A percentile compares a stretch with the other conserved stretches of the same genome.
These are phyloP conservation scores for Danionella dracula DNA, from an alignment of 2,797 vertebrate species.

Conservation along the genomic window DNA sequence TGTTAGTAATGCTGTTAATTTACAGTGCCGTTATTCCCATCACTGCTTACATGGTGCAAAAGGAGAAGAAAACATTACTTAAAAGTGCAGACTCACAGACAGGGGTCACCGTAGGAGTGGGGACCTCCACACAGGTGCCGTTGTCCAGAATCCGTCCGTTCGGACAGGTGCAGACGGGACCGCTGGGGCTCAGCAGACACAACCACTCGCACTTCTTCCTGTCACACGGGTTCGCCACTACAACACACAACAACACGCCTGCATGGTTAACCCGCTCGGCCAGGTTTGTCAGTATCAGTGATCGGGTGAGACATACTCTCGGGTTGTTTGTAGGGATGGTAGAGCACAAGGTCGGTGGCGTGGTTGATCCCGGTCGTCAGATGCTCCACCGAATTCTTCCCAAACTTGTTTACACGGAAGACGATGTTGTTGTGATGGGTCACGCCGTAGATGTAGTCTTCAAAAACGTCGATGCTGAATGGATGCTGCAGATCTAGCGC, in stretches of 20 bases:
- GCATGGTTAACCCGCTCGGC: too few species aligned
- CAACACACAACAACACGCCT: background rate
- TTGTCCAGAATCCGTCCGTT: slow-evolving; percentile 88
- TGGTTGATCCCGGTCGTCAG: slow-evolving; percentile 90
- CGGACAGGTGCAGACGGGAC: slow-evolving; percentile 91
- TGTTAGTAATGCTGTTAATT: too few species aligned
- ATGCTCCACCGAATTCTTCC: slow-evolving; percentile 79
- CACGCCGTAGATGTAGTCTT: slow-evolving; percentile 93
- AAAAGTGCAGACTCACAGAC: slow-evolving; percentile 72
- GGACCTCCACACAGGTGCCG: slow-evolving; percentile 82
- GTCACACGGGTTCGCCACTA: slow-evolving; percentile 93
- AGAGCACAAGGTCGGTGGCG: slow-evolving; percentile 84
- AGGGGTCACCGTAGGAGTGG: slow-evolving; percentile 77
- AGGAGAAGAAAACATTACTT: too few species aligned
- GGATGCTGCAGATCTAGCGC: slow-evolving; percentile 83
- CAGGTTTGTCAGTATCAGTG: too few species aligned
- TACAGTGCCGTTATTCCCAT: too few species aligned
- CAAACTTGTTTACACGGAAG: slow-evolving; percentile 94
- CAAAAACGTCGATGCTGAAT: slow-evolving; percentile 94
- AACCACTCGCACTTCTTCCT: slow-evolving; percentile 96
- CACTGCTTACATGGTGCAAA: too few species aligned
- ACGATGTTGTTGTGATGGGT: slow-evolving; percentile 92
- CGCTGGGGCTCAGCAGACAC: slow-evolving; percentile 90
- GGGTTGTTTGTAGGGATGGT: slow-evolving; percentile 91
- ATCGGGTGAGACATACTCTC: slow-evolving; percentile 87